These are phyloP conservation scores for Himalopsyche anomala DNA, from an alignment of 2,888 invertebrate species.

Conservation along the genomic window DNA sequence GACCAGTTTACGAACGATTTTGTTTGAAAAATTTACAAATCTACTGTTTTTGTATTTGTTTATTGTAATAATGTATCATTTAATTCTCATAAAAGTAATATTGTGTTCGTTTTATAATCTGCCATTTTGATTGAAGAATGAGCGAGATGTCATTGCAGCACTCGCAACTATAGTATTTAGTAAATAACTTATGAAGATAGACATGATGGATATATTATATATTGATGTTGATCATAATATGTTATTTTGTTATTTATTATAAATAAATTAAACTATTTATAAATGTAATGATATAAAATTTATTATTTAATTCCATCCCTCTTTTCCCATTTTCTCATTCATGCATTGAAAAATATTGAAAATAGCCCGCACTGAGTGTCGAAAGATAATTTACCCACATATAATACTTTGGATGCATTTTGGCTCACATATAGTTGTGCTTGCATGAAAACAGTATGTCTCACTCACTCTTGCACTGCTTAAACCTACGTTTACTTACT, in stretches of 20 bases:
- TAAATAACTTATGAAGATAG: slow-evolving; percentile 26
- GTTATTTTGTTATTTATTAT: slow-evolving; percentile 66
- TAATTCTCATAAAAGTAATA: slow-evolving; percentile 19
- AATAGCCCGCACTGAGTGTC: no score
- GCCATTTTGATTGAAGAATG: slow-evolving; percentile 26
- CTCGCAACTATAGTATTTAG: slow-evolving; percentile 31
- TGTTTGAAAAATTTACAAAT: no score
- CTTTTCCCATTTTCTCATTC: neutral
- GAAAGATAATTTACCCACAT: no score
- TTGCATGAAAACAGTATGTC: no score
- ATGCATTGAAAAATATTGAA: neutral
- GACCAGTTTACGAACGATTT: no score
- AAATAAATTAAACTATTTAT: slow-evolving; percentile 68
- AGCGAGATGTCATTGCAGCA: slow-evolving; percentile 5
- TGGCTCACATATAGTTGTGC: no score
- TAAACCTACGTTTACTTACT: no score
- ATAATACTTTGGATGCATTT: no score
- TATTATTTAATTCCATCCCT: slow-evolving; percentile 53
- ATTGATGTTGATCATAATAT: slow-evolving; percentile 65
- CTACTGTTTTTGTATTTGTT: no score
- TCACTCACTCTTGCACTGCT: no score
- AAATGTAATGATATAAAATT: slow-evolving; percentile 60
- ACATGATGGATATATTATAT: slow-evolving; percentile 54
- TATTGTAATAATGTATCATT: neutral
- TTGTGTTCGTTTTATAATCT: slow-evolving; percentile 22